These are phyloP conservation scores for Peromyscus melanophrys DNA, from an alignment of 2,797 vertebrate species.

Conservation along the genomic window DNA sequence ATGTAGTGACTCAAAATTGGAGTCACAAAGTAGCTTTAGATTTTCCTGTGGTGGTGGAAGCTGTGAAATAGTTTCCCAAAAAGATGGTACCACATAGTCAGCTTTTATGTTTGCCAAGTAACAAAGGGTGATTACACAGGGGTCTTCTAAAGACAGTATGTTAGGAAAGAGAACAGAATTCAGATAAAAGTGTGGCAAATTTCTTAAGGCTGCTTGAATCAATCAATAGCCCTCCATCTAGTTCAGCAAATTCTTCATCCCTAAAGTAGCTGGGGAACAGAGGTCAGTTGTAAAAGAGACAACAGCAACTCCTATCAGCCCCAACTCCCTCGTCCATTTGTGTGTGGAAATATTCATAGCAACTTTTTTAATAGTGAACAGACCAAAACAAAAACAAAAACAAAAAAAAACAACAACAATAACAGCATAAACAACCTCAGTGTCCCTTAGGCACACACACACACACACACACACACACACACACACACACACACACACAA, in stretches of 20 bases:
- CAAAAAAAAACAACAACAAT: background rate
- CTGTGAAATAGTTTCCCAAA: background rate
- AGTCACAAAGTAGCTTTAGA: background rate
- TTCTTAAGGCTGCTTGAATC: background rate
- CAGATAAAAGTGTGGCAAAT: background rate
- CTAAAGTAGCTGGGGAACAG: background rate
- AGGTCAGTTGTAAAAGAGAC: background rate
- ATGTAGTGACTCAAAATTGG: background rate
- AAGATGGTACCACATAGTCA: background rate
- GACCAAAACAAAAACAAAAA: too few species aligned
- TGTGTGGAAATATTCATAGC: background rate
- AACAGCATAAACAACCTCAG: background rate
- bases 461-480: too few species aligned
- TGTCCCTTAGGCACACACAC: background rate
- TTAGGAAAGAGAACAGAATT: background rate
- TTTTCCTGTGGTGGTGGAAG: background rate
- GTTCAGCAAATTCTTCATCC: background rate
- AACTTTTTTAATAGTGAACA: background rate
- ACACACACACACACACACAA: too few species aligned
- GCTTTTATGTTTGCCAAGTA: conserved; percentile 18
- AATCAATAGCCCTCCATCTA: background rate
- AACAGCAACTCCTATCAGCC: background rate
- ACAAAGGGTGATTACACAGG: background rate
- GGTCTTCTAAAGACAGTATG: background rate
- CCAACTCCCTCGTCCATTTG: background rate